Evolutionary conservation across 2,797 vertebrate genomes (phyloP).

Genomic region (Acrossocheilus wenchowensis): DNA sequence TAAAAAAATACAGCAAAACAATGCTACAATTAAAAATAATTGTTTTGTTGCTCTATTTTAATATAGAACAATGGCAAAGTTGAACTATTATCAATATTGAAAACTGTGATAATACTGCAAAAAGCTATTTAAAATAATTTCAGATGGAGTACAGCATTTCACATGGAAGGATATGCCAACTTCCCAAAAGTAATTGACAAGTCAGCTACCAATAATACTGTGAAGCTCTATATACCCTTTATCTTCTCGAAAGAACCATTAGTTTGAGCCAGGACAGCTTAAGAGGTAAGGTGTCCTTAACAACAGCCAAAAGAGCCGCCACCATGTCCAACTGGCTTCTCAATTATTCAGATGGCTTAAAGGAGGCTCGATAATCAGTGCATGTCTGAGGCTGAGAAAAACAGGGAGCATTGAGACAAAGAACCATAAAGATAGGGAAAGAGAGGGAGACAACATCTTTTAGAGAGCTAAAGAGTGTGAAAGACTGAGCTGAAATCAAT

Average conservation of each 20-base stretch:
- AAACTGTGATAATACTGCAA: neutral
- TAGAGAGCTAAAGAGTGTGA: constrained; percentile 67
- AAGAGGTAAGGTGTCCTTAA: constrained; percentile 16
- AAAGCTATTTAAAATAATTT: neutral
- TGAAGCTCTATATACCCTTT: neutral
- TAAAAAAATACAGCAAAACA: neutral
- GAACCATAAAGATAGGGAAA: constrained; percentile 18
- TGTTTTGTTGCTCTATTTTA: neutral
- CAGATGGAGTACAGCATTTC: neutral
- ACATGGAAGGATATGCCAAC: neutral
- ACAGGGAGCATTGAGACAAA: constrained; percentile 24
- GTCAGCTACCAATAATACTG: neutral
- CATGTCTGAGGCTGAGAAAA: constrained; percentile 66
- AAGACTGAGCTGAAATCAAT: constrained; percentile 83
- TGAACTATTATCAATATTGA: neutral
- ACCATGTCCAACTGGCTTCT: constrained; percentile 76
- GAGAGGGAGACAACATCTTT: constrained; percentile 35
- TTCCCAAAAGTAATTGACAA: neutral
- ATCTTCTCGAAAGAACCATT: neutral
- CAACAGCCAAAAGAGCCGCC: constrained; percentile 55
- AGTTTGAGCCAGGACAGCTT: neutral
- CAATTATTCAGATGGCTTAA: constrained; percentile 81
- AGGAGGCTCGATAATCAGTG: constrained; percentile 74
- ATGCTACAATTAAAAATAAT: neutral
- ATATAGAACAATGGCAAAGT: neutral